A percentile compares a stretch with the other conserved stretches of the same genome.
These are phyloP conservation scores for Rhagophthalmus giganteus DNA, from an alignment of 2,888 invertebrate genomes.

Conservation along the genomic window DNA sequence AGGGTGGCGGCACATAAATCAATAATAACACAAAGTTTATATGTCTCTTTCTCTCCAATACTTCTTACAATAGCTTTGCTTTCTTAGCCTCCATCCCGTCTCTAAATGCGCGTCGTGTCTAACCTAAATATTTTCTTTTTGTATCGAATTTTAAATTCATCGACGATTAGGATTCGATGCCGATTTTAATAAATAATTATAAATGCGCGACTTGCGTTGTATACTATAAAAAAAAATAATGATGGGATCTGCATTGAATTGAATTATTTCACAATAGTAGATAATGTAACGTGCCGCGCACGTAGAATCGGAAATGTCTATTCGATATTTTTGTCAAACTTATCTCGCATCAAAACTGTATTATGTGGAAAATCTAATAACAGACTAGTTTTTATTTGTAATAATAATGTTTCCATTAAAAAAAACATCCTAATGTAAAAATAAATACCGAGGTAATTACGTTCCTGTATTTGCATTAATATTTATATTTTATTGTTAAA, in stretches of 20 bases:
- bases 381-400: conserved; percentile 9
- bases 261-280: too few species aligned
- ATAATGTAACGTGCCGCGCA: too few species aligned
- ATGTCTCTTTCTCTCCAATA: conserved; percentile 46
- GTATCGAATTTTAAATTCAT: conserved; percentile 24
- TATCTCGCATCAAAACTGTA: conserved; percentile 20
- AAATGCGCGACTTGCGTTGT: too few species aligned
- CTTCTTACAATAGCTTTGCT: conserved; percentile 15
- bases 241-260: too few species aligned
- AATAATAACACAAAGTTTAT: conserved; percentile 58
- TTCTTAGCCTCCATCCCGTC: conserved; percentile 24
- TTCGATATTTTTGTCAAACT: conserved; percentile 20
- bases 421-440: conserved; percentile 24
- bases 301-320: conserved; percentile 19
- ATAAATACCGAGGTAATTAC: conserved; percentile 24
- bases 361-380: conserved; percentile 11
- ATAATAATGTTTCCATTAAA: conserved; percentile 10
- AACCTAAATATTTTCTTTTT: conserved; percentile 24
- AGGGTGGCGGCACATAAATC: conserved; percentile 63
- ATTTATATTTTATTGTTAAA: conserved; percentile 8
- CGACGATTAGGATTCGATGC: conserved; percentile 20
- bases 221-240: too few species aligned
- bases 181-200: too few species aligned
- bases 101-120: conserved; percentile 23
- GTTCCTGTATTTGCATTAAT: conserved; percentile 4